These are phyloP conservation scores for Xestia rhomboidea DNA, from an alignment of 2,888 invertebrate species.

Conservation along the genomic window DNA sequence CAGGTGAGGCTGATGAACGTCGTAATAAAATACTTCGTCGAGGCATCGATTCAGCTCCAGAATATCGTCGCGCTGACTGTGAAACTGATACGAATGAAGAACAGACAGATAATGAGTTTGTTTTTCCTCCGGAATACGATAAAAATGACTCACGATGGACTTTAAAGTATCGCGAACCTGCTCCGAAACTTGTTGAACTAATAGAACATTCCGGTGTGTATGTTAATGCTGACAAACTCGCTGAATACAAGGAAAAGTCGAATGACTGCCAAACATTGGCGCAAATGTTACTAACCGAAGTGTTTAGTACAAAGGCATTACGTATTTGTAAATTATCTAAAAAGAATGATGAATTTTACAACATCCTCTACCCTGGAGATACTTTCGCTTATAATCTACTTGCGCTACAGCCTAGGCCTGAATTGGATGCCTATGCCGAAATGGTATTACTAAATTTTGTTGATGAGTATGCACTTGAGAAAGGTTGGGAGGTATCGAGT, in stretches of 20 bases:
- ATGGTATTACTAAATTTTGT: background rate
- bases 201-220: constrained; percentile 1
- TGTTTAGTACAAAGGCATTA: constrained; percentile 14
- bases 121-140: too few species aligned
- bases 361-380: background rate
- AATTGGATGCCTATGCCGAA: background rate
- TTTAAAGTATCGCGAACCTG: background rate
- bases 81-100: constrained; percentile 3
- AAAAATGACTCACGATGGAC: constrained; percentile 18
- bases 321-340: background rate
- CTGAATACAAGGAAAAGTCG: background rate
- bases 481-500: background rate
- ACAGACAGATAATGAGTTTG: too few species aligned
- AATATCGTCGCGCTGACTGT: constrained; percentile 1
- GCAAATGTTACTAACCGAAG: constrained; percentile 11
- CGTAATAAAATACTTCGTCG: background rate
- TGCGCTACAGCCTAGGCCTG: background rate
- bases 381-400: background rate
- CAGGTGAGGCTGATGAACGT: background rate
- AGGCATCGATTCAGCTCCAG: background rate
- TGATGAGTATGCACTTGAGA: background rate
- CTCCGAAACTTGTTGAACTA: constrained; percentile 13
- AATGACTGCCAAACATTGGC: background rate
- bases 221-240: constrained; percentile 7
- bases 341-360: background rate